Base-by-base conservation (phyloP, 2,113 vertebrate species). In the Saccopteryx bilineata region DNA sequence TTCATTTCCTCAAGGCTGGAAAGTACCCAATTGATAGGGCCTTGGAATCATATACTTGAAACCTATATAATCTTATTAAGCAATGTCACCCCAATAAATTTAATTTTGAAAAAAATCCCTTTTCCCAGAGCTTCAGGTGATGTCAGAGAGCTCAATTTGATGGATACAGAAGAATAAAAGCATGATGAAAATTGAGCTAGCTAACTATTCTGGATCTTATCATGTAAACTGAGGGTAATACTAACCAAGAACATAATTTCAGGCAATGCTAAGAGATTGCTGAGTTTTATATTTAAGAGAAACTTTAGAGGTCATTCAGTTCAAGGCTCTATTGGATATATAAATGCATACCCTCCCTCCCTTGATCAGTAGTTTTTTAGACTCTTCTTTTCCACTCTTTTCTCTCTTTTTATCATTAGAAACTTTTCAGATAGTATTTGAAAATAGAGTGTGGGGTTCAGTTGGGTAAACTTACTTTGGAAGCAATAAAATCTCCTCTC, bases 401-500 rank as follows among this genome's bases (percentile, higher is more conserved):
- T 79, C 33, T 46, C 52, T 39, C 11, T 68, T 33, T 66, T 21
- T 46, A 79, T 19, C 48, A 56, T 23, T 46, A 79, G 48, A 68
- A 88, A 88, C 56, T 46, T 10, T 79, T 21, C n/a, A 79, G 15
- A 46, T n/a, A 68, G 52, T 5, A 56, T 31, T 21, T 23, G 26
- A 18, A 26, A 18, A 56, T 28, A 7, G 58, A 54, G n/a, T 56
- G 7, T 90, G 7, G 2, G 23, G 1, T 68, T 79, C n/a, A 56
- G 13, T 66, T 90, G 48, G 23, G 82, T 39, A 13, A 69, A 87
- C 75, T 33, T 98, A 99, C 99, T 99, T 99, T 99, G 97, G 98
- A 99, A 39, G 99, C 98, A 56, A 99, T 97, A 96, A 99, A 99
- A 96, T 99, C 99, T 2, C 99, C 99, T 93, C 99, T 98, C 97